Conservation (phyloP, 92 coral and sea anemone genomes). For the Desmophyllum pertusum region DNA sequence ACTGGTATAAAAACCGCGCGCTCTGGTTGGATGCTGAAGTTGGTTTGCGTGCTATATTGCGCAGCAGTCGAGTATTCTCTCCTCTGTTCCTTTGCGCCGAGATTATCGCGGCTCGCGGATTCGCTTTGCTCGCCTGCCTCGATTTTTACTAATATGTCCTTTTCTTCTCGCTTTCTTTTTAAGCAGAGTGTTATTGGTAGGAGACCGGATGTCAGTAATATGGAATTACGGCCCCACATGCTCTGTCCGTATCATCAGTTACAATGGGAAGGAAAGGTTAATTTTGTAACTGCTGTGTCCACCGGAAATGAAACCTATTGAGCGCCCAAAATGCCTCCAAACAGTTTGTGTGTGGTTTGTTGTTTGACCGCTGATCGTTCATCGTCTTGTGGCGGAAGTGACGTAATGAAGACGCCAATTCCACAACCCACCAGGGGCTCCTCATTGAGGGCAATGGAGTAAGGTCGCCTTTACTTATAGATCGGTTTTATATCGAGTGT, state of each 20-base stretch:
- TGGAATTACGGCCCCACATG: slow-evolving; percentile 83
- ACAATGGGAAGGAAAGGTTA: slow-evolving; percentile 23
- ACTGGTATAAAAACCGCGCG: no score
- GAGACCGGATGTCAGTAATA: slow-evolving; percentile 1
- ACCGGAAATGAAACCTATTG: slow-evolving; percentile 32
- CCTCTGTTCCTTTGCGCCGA: no score
- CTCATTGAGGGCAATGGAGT: slow-evolving; percentile 66
- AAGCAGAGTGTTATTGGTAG: slow-evolving; percentile 22
- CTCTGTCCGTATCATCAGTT: slow-evolving; percentile 60
- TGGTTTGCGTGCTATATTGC: no score
- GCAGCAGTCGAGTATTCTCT: no score
- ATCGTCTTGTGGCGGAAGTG: slow-evolving; percentile 62
- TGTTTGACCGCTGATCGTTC: slow-evolving; percentile 61
- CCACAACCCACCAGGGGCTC: slow-evolving; percentile 65
- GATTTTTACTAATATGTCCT: no score
- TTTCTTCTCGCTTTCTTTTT: no score
- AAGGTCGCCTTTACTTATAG: slow-evolving; percentile 14
- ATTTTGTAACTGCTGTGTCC: slow-evolving; percentile 63
- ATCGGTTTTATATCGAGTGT: neutral
- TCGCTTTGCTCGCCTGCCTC: no score
- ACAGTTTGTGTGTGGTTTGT: slow-evolving; percentile 68
- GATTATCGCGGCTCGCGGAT: no score
- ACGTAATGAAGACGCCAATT: slow-evolving; percentile 43
- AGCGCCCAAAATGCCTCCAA: slow-evolving; percentile 42
- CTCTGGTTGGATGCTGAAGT: no score